Evolutionary conservation across 2,797 vertebrate species (phyloP).

Genomic region (Muscicapa striata): DNA sequence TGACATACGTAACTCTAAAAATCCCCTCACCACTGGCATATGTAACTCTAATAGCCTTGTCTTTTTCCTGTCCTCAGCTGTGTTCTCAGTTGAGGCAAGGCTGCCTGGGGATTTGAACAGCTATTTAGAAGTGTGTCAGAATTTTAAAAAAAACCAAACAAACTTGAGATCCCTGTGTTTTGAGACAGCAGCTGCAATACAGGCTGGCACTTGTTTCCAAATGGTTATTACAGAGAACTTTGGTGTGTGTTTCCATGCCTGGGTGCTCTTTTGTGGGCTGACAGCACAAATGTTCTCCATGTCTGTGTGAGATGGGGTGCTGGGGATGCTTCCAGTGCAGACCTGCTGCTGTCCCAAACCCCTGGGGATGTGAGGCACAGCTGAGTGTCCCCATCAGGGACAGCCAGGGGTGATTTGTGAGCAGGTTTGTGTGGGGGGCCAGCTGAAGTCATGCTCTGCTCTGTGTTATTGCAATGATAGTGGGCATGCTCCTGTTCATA

Average conservation of each 20-base stretch:
- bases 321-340: not conserved
- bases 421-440: not conserved
- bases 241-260: not conserved
- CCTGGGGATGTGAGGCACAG: rapidly evolving
- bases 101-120: not conserved
- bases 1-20: not conserved
- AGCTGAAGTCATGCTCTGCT: not conserved
- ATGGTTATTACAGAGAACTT: not conserved
- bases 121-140: not conserved
- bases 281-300: not conserved
- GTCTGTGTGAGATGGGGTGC: not conserved
- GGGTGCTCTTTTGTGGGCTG: not conserved
- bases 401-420: not conserved
- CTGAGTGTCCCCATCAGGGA: not conserved
- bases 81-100: not conserved
- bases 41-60: not conserved
- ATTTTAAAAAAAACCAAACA: not conserved
- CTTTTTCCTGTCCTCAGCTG: not conserved
- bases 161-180: not conserved
- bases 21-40: not conserved
- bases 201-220: not conserved
- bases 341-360: not conserved
- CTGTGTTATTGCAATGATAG: rapidly evolving
- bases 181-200: not conserved
- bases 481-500: rapidly evolving